Evolutionary conservation across 2,888 invertebrate species (phyloP).

Genomic region (Dendrolimus pini): DNA sequence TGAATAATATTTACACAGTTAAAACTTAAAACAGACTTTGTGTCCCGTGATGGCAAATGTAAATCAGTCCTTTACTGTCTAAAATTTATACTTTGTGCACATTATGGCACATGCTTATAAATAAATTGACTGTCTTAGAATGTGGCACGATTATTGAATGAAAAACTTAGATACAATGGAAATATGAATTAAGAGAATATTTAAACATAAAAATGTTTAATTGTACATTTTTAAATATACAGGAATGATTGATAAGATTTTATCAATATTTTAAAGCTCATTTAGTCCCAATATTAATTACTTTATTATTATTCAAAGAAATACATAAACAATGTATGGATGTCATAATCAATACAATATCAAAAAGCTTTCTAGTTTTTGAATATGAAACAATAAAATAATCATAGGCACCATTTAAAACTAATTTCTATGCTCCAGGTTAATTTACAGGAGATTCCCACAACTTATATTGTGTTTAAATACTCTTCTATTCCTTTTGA

Average conservation of each 20-base stretch:
- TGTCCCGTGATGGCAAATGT: background rate
- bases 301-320: background rate
- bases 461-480: background rate
- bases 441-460: background rate
- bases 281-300: background rate
- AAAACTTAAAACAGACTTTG: background rate
- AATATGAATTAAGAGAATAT: background rate
- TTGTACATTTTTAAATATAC: too few species aligned
- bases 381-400: background rate
- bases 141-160: background rate
- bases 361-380: too few species aligned
- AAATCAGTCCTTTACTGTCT: background rate
- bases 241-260: too few species aligned
- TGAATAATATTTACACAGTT: background rate
- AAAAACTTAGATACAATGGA: background rate
- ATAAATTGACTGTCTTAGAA: background rate
- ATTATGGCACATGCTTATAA: background rate
- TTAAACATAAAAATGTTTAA: background rate
- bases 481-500: background rate
- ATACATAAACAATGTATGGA: background rate
- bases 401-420: background rate
- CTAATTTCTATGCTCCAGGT: background rate
- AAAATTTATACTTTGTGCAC: slow-evolving; percentile 1
- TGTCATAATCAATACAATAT: too few species aligned
- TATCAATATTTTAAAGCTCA: too few species aligned